Evolutionary conservation across 30 jellyfish, hydroid and myxozoan genomes (phyloP), one percentile per base, ranked within the genome.

Genomic region (Aurelia sp.): DNA sequence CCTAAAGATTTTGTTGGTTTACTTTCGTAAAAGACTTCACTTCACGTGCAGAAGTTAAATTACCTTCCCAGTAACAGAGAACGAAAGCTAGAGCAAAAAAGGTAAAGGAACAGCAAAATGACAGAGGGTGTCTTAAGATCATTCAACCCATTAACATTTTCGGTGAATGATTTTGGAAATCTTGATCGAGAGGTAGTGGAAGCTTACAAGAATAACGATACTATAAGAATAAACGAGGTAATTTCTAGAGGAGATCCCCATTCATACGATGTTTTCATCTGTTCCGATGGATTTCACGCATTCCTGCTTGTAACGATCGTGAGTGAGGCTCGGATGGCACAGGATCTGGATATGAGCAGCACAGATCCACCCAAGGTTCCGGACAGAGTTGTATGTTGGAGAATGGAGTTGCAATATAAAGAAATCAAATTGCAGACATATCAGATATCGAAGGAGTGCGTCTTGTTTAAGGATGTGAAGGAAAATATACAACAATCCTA

Each of bases 101-200:
- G 33, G 33, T 27, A 27, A 27, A n/a, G n/a, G n/a, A n/a, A n/a
- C n/a, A n/a, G 33, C 33, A 27, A 27, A 44, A 44, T 44, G 55
- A 44, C 55, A 9, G 55, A 44, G 55, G 88, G 88, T 11, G 67
- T 19, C 21, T 77, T 81, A 11, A 65, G 47, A 52, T 81, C 91
- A 8, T 18, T 65, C 38, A 78, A 81, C 22, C 83, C 83, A 33
- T 19, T 67, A 53, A 50, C 63, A 13, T 81, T 24, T 77, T 81
- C 77, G 83, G 91, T 67, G 82, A 81, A 81, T 68, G 75, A 66
- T 35, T 67, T 81, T 81, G 82, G 76, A 6, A 58, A 81, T 53
- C 83, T 81, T 30, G 83, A 81, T 53, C 76, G 63, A 19, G 83
- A 81, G 60, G 51, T 81, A 0, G 91, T 67, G 30, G 21, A 16